Percentiles rank a stretch among this genome's conserved stretches.
Evolutionary conservation across 2,888 invertebrate genomes (phyloP).

Genomic region (Coelopa pilipes): DNA sequence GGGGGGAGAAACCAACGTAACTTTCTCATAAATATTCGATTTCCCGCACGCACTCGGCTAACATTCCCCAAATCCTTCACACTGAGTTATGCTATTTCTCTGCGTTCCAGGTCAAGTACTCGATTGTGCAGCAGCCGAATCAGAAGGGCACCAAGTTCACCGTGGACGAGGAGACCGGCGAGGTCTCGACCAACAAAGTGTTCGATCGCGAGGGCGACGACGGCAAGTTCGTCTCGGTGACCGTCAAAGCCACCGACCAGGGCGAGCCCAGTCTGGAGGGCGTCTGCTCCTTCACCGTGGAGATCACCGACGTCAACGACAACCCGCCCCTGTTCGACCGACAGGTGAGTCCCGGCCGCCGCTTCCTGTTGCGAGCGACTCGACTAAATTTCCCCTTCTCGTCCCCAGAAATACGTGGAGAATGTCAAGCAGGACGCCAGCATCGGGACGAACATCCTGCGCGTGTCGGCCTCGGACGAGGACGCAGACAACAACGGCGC

Average conservation of each 20-base stretch:
- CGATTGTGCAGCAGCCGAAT: constrained; percentile 95
- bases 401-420: constrained; percentile 91
- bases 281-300: constrained; percentile 97
- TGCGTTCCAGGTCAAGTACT: constrained; percentile 79
- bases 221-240: constrained; percentile 95
- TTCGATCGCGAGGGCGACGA: constrained; percentile 97
- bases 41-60: too few species aligned
- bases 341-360: constrained; percentile 74
- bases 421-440: constrained; percentile 97
- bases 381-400: constrained; percentile 45
- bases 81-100: neutral
- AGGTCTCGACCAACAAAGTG: constrained; percentile 94
- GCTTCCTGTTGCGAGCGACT: neutral
- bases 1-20: too few species aligned
- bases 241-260: constrained; percentile 97
- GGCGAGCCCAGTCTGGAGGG: constrained; percentile 98
- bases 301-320: constrained; percentile 97
- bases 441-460: constrained; percentile 91
- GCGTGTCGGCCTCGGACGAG: constrained; percentile 96
- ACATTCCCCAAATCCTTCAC: neutral
- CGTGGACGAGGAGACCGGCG: constrained; percentile 94
- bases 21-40: too few species aligned
- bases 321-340: constrained; percentile 95
- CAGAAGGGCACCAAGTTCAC: constrained; percentile 95
- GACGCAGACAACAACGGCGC: constrained; percentile 97